Conservation (phyloP, 2,113 vertebrate genomes). For the Antigone vipio region DNA sequence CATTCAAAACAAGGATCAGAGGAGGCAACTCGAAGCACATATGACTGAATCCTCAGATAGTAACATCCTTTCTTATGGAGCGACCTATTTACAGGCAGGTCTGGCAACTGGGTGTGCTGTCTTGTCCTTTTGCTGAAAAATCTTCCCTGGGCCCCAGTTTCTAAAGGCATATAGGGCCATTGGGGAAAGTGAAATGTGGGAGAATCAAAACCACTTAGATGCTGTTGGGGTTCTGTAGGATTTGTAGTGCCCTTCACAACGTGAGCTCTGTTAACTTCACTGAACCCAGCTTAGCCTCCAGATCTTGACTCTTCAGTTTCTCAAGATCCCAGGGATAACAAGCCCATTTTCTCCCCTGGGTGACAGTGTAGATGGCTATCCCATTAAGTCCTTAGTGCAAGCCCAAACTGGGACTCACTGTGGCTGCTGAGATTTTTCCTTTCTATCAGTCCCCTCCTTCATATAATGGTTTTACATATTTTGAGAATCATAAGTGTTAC, state of each 20-base stretch:
- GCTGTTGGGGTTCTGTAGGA: background rate
- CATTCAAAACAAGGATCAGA: conserved; percentile 35
- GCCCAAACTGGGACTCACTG: background rate
- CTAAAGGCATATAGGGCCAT: background rate
- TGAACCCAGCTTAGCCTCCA: background rate
- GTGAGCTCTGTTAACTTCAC: background rate
- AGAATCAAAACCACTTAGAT: background rate
- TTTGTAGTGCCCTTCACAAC: background rate
- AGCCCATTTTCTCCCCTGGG: background rate
- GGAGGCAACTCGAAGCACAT: background rate
- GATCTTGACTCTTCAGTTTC: background rate
- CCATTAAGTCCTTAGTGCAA: background rate
- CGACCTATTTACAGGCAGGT: background rate
- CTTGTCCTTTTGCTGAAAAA: background rate
- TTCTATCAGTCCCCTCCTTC: background rate
- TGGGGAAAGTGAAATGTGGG: background rate
- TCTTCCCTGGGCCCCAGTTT: background rate
- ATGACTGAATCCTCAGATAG: background rate
- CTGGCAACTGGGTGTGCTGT: background rate
- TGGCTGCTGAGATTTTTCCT: background rate
- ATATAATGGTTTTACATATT: background rate
- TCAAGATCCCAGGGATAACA: background rate
- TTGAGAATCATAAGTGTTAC: background rate
- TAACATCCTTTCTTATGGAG: background rate
- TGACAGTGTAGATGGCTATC: background rate